Conservation (phyloP, 2,113 vertebrate species). For the Syrmaticus mikado region DNA sequence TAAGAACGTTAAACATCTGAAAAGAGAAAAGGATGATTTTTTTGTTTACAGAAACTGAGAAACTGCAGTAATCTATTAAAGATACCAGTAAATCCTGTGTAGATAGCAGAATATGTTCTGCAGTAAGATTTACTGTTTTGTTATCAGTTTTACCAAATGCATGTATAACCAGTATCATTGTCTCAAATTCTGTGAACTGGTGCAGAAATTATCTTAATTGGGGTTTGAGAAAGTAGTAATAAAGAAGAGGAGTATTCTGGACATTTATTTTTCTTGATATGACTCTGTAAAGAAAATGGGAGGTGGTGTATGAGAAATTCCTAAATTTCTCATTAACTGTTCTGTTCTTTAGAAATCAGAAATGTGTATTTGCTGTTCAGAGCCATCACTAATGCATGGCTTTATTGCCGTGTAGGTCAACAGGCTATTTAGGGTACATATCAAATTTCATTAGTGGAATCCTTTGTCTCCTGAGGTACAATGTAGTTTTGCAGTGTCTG, state of each 20-base stretch:
- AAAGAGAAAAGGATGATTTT: neutral
- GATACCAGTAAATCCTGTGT: neutral
- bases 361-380: neutral
- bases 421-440: neutral
- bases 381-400: neutral
- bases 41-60: neutral
- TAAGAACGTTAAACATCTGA: neutral
- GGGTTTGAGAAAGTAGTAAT: neutral
- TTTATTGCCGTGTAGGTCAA: neutral
- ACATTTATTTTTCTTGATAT: neutral
- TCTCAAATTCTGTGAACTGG: neutral
- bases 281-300: neutral
- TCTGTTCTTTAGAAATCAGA: neutral
- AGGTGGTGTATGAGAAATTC: neutral
- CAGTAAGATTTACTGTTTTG: neutral
- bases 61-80: neutral
- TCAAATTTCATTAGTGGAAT: neutral
- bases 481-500: neutral
- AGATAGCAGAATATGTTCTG: neutral
- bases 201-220: neutral
- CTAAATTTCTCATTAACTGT: neutral
- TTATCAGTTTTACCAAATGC: neutral
- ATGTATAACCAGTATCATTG: neutral
- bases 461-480: neutral
- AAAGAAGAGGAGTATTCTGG: neutral